Conservation (phyloP, 2,797 vertebrate species). For the Poecilia gillii region DNA sequence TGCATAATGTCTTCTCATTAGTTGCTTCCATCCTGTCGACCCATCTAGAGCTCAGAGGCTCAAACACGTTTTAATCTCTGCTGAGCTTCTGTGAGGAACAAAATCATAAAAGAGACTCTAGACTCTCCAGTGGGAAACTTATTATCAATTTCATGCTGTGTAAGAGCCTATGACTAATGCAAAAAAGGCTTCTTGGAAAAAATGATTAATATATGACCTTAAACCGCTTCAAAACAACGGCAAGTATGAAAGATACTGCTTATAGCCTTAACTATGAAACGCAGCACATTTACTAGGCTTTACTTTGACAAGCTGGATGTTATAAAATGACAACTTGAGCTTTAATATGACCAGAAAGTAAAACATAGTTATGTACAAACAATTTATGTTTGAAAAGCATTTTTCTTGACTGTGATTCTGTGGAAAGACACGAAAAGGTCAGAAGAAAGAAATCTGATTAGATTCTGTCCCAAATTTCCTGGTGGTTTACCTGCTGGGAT, state of each 20-base stretch:
- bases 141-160: background rate
- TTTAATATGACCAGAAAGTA: background rate
- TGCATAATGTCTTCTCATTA: background rate
- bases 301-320: background rate
- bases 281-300: background rate
- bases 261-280: background rate
- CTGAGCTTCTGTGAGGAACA: background rate
- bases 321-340: background rate
- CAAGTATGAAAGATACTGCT: background rate
- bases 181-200: background rate
- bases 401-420: background rate
- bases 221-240: background rate
- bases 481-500: background rate
- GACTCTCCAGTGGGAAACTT: background rate
- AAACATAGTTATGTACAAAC: background rate
- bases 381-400: background rate
- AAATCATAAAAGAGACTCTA: background rate
- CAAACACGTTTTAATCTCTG: background rate
- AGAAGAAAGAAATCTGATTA: background rate
- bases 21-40: background rate
- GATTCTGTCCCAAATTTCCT: background rate
- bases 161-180: background rate
- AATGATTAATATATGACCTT: background rate
- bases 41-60: background rate
- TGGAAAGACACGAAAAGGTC: background rate